Evolutionary conservation across 2,888 invertebrate genomes (phyloP).

Genomic region (Argynnis bischoffii): DNA sequence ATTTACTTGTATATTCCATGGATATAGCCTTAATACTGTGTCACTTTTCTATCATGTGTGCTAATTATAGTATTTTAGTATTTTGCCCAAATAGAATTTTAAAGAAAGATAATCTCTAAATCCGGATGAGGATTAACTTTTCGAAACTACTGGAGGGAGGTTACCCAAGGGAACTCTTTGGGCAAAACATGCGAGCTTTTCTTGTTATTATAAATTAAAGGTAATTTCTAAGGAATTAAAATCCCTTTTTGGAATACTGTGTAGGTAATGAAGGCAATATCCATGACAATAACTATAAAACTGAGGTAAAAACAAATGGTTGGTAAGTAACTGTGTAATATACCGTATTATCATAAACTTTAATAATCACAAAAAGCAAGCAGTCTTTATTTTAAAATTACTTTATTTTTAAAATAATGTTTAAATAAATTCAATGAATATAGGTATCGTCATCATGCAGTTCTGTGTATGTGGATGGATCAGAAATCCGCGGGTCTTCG

Average conservation of each 20-base stretch:
- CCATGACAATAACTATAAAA: constrained; percentile 28
- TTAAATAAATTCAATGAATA: neutral
- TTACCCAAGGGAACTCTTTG: constrained; percentile 29
- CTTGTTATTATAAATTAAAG: constrained; percentile 39
- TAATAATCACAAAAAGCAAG: neutral
- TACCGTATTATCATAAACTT: neutral
- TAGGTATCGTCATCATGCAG: constrained; percentile 98
- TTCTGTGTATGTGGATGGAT: constrained; percentile 97
- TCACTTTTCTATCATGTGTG: neutral
- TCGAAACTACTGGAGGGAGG: constrained; percentile 27
- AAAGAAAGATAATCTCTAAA: constrained; percentile 22
- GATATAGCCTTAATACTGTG: neutral
- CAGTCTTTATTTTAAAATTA: neutral
- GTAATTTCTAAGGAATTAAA: constrained; percentile 34
- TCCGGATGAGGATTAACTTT: constrained; percentile 26
- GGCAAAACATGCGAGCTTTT: constrained; percentile 28
- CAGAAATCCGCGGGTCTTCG: constrained; percentile 96
- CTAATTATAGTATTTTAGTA: neutral
- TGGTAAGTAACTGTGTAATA: constrained; percentile 5
- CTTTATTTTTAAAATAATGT: neutral
- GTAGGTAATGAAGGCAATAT: constrained; percentile 27
- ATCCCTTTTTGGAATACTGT: constrained; percentile 26
- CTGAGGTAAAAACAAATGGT: constrained; percentile 25
- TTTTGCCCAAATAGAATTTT: neutral
- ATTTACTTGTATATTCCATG: neutral